phyloP scores from a whole-genome alignment of 2,888 invertebrate genomes.

The Autographa gamma region DNA sequence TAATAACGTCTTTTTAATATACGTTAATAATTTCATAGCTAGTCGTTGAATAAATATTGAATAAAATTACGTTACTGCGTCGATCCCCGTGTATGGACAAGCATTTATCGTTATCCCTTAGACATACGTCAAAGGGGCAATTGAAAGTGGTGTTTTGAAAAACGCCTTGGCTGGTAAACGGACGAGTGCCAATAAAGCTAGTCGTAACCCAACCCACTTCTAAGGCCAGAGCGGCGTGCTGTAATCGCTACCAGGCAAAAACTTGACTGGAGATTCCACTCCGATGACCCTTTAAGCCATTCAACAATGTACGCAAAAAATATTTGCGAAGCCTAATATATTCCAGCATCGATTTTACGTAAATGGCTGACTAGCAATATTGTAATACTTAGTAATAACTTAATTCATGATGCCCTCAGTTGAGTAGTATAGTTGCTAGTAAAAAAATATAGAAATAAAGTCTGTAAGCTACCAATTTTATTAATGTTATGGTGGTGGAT shows the following conservation, averaged over 20 bases:
- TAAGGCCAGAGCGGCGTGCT: conserved; percentile 70
- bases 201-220: conserved; percentile 74
- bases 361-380: not conserved
- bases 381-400: not conserved
- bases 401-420: too few relatives aligned
- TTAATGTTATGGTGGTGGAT: not conserved
- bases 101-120: conserved; percentile 65
- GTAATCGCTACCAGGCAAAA: conserved; percentile 80
- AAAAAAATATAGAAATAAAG: not conserved
- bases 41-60: conserved; percentile 10
- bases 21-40: conserved; percentile 12
- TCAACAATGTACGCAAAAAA: conserved; percentile 65
- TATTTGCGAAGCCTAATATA: not conserved
- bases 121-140: conserved; percentile 60
- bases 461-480: too few relatives aligned
- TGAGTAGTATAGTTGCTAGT: not conserved
- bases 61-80: conserved; percentile 31
- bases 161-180: conserved; percentile 61
- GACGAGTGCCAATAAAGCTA: conserved; percentile 74
- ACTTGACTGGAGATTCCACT: conserved; percentile 73
- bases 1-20: conserved; percentile 42
- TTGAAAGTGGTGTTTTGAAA: conserved; percentile 68
- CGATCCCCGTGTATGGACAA: conserved; percentile 62
- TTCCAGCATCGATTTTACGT: not conserved
- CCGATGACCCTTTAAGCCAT: conserved; percentile 36